These are phyloP conservation scores for Drosophila persimilis DNA, from an alignment of 1,140 invertebrate genomes.

Conservation along the genomic window DNA sequence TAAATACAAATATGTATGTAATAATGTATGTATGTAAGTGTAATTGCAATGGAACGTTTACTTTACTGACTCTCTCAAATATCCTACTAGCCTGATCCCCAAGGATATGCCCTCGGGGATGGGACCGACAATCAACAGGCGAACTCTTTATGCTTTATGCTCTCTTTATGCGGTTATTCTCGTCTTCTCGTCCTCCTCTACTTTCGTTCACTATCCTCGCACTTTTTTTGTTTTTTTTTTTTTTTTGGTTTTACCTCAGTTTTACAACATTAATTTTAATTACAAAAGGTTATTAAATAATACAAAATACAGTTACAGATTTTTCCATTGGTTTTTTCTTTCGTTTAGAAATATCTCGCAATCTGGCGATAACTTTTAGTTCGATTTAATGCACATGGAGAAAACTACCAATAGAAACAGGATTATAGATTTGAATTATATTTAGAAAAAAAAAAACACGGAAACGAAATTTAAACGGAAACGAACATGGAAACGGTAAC, in stretches of 20 bases:
- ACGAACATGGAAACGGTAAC: conserved; percentile 34
- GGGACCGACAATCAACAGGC: conserved; percentile 50
- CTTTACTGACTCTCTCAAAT: conserved; percentile 47
- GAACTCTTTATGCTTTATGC: conserved; percentile 50
- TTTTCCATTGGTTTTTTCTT: conserved; percentile 36
- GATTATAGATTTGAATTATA: conserved; percentile 37
- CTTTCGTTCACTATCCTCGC: not conserved
- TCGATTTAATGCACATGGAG: conserved; percentile 79
- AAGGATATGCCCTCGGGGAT: conserved; percentile 9
- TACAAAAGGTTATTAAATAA: conserved; percentile 65
- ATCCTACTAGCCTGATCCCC: conserved; percentile 34
- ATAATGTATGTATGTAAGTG: conserved; percentile 47
- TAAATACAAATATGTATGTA: conserved; percentile 67
- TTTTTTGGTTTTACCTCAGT: conserved; percentile 69
- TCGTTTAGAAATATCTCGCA: conserved; percentile 42
- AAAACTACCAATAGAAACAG: conserved; percentile 37
- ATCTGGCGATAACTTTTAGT: conserved; percentile 67
- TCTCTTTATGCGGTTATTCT: conserved; percentile 57
- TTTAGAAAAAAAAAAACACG: conserved; percentile 51
- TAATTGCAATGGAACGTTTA: conserved; percentile 75
- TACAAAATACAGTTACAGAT: conserved; percentile 59
- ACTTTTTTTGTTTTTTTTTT: conserved; percentile 9
- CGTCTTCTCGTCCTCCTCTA: conserved; percentile 30
- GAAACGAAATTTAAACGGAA: conserved; percentile 24
- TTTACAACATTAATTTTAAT: conserved; percentile 80